Percentiles rank a stretch among this genome's conserved stretches.
Conservation (phyloP, 2,113 vertebrate species). For the Fregata magnificens region DNA sequence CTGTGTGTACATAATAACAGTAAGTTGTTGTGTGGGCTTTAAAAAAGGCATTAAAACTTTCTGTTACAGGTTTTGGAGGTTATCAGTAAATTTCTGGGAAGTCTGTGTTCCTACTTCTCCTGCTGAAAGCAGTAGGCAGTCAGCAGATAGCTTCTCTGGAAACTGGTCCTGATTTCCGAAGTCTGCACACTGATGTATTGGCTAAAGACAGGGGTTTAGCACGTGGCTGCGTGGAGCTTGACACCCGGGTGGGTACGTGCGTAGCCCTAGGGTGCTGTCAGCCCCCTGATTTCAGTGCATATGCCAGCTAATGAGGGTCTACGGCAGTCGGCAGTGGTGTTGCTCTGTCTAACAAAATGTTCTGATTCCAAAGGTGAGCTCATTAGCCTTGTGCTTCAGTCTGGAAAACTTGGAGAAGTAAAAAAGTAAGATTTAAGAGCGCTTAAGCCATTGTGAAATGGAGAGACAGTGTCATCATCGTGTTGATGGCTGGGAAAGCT, state of each 20-base stretch:
- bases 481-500: neutral
- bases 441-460: neutral
- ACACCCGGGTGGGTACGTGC: rapidly evolving
- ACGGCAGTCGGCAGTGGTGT: neutral
- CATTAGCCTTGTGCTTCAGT: rapidly evolving
- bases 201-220: neutral
- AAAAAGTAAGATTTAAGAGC: neutral
- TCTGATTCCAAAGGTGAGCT: neutral
- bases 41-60: neutral
- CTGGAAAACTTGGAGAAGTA: neutral
- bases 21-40: neutral
- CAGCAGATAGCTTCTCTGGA: neutral
- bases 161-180: neutral
- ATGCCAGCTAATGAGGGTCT: rapidly evolving
- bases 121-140: neutral
- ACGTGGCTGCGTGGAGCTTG: neutral
- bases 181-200: rapidly evolving
- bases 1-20: neutral
- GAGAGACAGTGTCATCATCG: neutral
- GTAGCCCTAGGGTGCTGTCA: neutral
- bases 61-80: neutral
- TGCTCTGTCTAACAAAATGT: neutral
- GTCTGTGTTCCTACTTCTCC: neutral
- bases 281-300: rapidly evolving
- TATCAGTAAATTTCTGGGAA: neutral